phyloP scores from a whole-genome alignment of 30 jellyfish, hydroid and myxozoan species.

The Turritopsis dohrnii region DNA sequence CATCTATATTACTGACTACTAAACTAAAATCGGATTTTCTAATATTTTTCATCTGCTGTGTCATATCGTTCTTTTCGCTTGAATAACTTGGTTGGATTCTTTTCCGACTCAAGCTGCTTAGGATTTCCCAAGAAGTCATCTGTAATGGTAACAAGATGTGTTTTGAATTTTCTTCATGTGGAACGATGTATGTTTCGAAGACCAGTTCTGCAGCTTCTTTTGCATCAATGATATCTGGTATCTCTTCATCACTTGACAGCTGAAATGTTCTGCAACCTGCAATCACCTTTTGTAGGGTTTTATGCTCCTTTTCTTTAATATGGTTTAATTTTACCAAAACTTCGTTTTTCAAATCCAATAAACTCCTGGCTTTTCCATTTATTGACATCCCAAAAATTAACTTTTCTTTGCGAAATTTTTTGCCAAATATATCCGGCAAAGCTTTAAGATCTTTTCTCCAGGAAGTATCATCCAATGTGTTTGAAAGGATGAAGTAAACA shows the following conservation, averaged over 20 bases:
- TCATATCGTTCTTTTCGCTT: too few species aligned
- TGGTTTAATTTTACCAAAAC: background rate
- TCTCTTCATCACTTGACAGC: background rate
- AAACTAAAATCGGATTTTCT: too few species aligned
- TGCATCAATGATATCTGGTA: background rate
- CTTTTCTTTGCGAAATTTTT: background rate
- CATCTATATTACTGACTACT: too few species aligned
- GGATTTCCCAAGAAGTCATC: background rate
- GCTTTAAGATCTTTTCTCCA: background rate
- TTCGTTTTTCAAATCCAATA: background rate
- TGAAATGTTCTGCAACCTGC: background rate
- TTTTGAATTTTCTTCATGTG: background rate
- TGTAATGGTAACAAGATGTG: background rate
- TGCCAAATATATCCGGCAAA: background rate
- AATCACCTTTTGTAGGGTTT: background rate
- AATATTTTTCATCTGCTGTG: too few species aligned
- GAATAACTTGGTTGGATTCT: too few species aligned
- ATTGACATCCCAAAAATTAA: background rate
- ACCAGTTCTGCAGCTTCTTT: background rate
- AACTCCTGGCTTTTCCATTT: background rate
- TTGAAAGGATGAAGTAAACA: background rate
- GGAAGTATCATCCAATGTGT: background rate
- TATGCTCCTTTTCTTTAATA: background rate
- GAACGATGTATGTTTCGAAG: background rate
- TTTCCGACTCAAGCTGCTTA: background rate